Conservation (phyloP, 2,797 vertebrate species). For the Triplophysa bombifrons region DNA sequence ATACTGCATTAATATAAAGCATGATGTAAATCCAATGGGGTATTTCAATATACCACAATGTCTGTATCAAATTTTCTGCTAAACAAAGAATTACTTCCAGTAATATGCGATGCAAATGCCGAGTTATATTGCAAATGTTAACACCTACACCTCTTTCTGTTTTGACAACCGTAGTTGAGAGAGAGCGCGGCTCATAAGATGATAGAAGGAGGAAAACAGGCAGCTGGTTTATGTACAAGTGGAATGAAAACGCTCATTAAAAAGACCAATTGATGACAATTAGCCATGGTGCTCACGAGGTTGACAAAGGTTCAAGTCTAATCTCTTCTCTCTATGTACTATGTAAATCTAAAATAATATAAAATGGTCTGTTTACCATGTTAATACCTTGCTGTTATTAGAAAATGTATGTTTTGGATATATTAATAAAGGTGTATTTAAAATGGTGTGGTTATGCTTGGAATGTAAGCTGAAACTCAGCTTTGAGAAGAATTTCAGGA, state of each 20-base stretch:
- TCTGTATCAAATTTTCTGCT: neutral
- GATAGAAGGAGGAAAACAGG: neutral
- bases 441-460: no score
- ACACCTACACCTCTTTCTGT: constrained; percentile 9
- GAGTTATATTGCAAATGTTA: neutral
- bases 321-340: neutral
- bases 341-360: neutral
- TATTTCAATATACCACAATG: no score
- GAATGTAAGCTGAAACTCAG: no score
- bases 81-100: constrained; percentile 7
- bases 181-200: neutral
- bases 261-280: neutral
- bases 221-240: neutral
- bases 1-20: no score
- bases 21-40: no score
- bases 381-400: neutral
- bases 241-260: neutral
- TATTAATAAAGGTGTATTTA: no score
- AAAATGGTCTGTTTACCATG: neutral
- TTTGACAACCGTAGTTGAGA: neutral
- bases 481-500: no score
- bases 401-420: no score
- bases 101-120: neutral
- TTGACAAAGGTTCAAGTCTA: neutral
- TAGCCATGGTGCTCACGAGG: neutral